phyloP scores from a whole-genome alignment of 2,888 invertebrate species.

The Schrankia costaestrigalis region DNA sequence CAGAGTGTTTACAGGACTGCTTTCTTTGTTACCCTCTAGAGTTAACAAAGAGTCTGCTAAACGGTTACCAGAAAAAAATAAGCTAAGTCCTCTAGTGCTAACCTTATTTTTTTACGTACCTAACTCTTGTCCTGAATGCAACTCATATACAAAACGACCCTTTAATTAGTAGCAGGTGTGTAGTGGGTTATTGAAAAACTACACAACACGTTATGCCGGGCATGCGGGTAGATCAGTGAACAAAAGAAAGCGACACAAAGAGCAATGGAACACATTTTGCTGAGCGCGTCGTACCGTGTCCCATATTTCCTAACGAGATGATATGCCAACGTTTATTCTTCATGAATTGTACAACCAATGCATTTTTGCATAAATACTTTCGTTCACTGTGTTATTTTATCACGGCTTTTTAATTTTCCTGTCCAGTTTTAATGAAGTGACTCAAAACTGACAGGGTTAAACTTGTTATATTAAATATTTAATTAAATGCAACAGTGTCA shows the following conservation, averaged over 20 bases:
- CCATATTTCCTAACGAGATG: constrained; percentile 77
- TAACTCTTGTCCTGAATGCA: too few species aligned
- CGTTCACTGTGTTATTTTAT: constrained; percentile 16
- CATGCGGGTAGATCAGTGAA: constrained; percentile 62
- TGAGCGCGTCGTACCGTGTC: constrained; percentile 65
- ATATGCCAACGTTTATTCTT: constrained; percentile 65
- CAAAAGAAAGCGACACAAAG: constrained; percentile 73
- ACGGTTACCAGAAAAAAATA: too few species aligned
- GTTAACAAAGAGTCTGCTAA: too few species aligned
- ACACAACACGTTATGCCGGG: constrained; percentile 33
- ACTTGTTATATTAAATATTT: constrained; percentile 19
- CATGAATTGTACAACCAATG: constrained; percentile 46
- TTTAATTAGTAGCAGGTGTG: constrained; percentile 35
- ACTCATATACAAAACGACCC: constrained; percentile 23
- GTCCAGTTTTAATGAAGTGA: constrained; percentile 27
- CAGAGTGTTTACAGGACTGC: too few species aligned
- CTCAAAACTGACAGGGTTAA: constrained; percentile 23
- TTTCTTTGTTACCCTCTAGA: too few species aligned
- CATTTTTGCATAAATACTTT: constrained; percentile 32
- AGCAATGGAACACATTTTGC: constrained; percentile 73
- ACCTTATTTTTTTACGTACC: too few species aligned
- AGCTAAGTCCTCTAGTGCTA: too few species aligned
- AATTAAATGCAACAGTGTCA: too few species aligned
- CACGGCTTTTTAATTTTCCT: constrained; percentile 28
- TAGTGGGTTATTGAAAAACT: constrained; percentile 38